Evolutionary conservation across 2,888 invertebrate species (phyloP), one percentile per base, ranked within the genome.

Genomic region (Dasysyrphus tricinctus): DNA sequence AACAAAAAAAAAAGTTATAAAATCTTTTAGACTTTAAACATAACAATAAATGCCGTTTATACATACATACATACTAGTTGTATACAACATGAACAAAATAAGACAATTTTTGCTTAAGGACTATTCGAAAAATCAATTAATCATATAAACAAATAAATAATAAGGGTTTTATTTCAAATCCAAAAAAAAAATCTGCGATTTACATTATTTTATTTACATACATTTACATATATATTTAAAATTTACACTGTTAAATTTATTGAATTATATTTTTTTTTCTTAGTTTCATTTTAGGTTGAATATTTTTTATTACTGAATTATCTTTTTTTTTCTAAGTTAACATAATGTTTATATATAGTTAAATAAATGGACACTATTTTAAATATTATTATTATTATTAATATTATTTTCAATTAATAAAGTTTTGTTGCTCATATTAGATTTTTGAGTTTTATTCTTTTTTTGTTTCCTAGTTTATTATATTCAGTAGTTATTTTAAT

Each of bases 41-140:
- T 34, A 74, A 80, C 72, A 78, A 74, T 54, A 67, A 79, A 56
- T 67, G 70, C 74, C 65, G 80, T 76, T 54, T 56, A 65, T 76
- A 69, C 32, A 69, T 19, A 69, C 32, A 69, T 19, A 51, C 34
- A 24, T 37, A 34, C 14, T 69, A 51, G 51, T 51, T 61, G 75
- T 63, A 76, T 72, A 65, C 42, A n/a, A 76, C 39, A 76, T 67
- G 47, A 80, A 47, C 63, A 73, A 69, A 72, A 69, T 54, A 77
- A 80, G 81, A 80, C 76, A 85, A 74, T 47, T 78, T 67, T 78
- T 44, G 85, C 73, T 85, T 85, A 76, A 67, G 76, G 49, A 65
- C 14, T 70, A 51, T 74, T 67, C 34, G 39, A 63, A 63, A 54
- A 76, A 59, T 49, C 47, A 69, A 69, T 37, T 57, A 49, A 69